phyloP scores from a whole-genome alignment of 2,888 invertebrate species.

The Thysanoteuthis rhombus region DNA sequence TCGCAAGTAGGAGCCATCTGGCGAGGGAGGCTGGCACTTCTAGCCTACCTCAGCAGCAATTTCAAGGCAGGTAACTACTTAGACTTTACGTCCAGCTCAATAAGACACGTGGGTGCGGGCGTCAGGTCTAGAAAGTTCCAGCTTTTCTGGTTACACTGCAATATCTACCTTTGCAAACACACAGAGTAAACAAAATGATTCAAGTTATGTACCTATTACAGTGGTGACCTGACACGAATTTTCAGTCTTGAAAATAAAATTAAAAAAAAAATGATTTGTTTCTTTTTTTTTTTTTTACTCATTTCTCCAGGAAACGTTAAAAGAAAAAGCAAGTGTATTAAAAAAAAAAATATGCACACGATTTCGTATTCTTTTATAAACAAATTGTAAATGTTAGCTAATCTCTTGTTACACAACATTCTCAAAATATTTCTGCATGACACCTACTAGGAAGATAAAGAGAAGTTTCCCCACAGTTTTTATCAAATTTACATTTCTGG shows the following conservation, averaged over 20 bases:
- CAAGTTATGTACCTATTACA: background rate
- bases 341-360: too few relatives aligned
- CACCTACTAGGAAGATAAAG: too few relatives aligned
- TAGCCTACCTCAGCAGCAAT: background rate
- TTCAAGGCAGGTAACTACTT: background rate
- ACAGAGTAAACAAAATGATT: background rate
- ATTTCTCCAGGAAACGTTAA: background rate
- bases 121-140: background rate
- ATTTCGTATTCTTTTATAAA: too few relatives aligned
- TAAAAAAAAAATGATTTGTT: too few relatives aligned
- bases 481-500: too few relatives aligned
- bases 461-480: too few relatives aligned
- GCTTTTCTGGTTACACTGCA: background rate
- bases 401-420: too few relatives aligned
- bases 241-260: background rate
- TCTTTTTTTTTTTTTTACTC: background rate
- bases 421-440: too few relatives aligned
- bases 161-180: background rate
- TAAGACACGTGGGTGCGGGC: background rate
- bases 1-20: slow-evolving; percentile 14
- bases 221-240: background rate
- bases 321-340: too few relatives aligned
- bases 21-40: background rate
- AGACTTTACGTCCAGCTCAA: background rate
- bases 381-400: too few relatives aligned